Conservation (phyloP, 2,797 vertebrate species). For the Pipistrellus kuhlii region DNA sequence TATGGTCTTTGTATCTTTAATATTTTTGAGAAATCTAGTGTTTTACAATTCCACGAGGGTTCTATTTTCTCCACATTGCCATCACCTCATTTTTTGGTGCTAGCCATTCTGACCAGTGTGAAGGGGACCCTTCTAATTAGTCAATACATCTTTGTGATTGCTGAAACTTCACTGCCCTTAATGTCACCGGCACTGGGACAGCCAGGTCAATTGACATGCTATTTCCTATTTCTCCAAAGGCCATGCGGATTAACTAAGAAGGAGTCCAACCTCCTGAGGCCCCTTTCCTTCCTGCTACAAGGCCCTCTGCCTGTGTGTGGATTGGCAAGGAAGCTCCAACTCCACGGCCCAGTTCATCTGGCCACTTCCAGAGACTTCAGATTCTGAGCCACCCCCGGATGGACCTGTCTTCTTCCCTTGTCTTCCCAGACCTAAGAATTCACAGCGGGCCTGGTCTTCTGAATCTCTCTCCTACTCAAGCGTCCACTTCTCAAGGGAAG, state of each 20-base stretch:
- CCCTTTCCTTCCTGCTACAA: neutral
- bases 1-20: too few relatives aligned
- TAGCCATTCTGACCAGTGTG: too few relatives aligned
- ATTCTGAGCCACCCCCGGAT: too few relatives aligned
- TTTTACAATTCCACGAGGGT: neutral
- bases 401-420: neutral
- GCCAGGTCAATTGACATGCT: neutral
- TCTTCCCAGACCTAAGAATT: neutral
- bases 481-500: neutral
- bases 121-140: neutral
- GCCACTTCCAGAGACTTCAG: neutral
- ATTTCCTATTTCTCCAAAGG: neutral
- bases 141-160: neutral
- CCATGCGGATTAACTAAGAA: neutral
- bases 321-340: neutral
- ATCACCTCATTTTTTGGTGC: neutral
- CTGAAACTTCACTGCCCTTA: neutral
- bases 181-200: neutral
- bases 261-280: neutral
- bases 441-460: neutral
- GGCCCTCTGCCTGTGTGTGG: too few relatives aligned
- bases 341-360: neutral
- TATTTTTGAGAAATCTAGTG: neutral
- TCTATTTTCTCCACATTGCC: neutral
- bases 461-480: neutral